These are phyloP conservation scores for Cyphomyrmex costatus DNA, from an alignment of 1,140 invertebrate species.

Conservation along the genomic window DNA sequence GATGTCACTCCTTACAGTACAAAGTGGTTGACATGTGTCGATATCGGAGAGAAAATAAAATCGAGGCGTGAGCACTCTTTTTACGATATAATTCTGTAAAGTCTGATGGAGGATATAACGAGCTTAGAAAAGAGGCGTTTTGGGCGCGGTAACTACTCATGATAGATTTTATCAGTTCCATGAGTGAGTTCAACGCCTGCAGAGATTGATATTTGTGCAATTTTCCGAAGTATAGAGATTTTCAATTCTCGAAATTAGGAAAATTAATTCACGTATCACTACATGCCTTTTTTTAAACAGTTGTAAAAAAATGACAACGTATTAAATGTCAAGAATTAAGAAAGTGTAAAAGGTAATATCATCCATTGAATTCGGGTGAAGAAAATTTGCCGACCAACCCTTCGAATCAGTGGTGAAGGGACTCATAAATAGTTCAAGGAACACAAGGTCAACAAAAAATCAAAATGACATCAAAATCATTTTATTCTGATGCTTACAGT, in stretches of 20 bases:
- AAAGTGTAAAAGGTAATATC: background rate
- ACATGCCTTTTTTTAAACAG: background rate
- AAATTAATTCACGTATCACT: background rate
- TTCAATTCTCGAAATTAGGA: background rate
- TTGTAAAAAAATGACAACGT: background rate
- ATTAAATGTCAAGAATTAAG: background rate
- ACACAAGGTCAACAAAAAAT: no score
- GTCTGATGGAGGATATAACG: slow-evolving; percentile 7
- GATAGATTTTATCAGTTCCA: slow-evolving; percentile 5
- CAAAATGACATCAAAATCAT: no score
- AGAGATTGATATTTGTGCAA: background rate
- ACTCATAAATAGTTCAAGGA: no score
- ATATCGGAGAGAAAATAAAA: slow-evolving; percentile 35
- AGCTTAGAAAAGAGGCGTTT: background rate
- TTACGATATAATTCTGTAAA: slow-evolving; percentile 13
- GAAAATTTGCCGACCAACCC: background rate
- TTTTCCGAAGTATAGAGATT: slow-evolving; percentile 15
- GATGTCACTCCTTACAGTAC: background rate
- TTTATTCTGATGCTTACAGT: no score
- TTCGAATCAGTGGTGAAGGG: background rate
- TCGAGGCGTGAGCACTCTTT: background rate
- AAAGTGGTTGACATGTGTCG: slow-evolving; percentile 31
- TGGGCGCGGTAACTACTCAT: background rate
- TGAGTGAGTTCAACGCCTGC: slow-evolving; percentile 41
- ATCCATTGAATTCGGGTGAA: background rate